Conservation (phyloP, 2,797 vertebrate genomes). For the Arremon aurantiirostris region DNA sequence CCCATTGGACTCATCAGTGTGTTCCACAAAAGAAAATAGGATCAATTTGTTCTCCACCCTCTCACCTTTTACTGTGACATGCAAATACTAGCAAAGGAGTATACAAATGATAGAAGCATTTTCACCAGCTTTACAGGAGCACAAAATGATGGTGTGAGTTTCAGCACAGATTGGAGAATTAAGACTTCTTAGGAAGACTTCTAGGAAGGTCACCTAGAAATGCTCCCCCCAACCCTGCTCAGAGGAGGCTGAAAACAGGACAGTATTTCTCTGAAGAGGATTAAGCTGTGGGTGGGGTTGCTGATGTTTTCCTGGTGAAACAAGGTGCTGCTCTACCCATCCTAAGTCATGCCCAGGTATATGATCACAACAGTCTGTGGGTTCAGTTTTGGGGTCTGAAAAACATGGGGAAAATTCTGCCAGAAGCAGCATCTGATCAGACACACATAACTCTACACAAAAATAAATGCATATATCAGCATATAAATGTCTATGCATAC, state of each 20-base stretch:
- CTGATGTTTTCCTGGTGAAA: background rate
- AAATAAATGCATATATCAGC: background rate
- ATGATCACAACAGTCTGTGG: rapidly evolving
- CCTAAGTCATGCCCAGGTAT: background rate
- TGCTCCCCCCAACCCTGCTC: background rate
- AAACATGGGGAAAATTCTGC: background rate
- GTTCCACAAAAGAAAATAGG: background rate
- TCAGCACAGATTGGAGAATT: background rate
- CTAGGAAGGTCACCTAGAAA: slow-evolving; percentile 8
- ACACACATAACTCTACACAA: background rate
- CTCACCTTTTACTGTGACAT: background rate
- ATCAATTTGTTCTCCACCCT: background rate
- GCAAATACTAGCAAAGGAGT: background rate
- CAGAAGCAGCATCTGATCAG: background rate
- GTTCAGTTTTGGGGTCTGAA: background rate
- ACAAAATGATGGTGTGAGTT: background rate
- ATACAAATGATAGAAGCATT: background rate
- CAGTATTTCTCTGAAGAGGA: slow-evolving; percentile 11
- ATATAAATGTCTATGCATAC: background rate
- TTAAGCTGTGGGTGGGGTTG: background rate
- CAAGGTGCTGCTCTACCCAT: background rate
- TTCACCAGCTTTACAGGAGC: background rate
- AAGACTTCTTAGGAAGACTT: too few species aligned
- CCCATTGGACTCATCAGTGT: background rate
- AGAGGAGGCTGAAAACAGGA: slow-evolving; percentile 6